Conservation (phyloP, 2,888 invertebrate genomes). For the Heliconius ethilla region DNA sequence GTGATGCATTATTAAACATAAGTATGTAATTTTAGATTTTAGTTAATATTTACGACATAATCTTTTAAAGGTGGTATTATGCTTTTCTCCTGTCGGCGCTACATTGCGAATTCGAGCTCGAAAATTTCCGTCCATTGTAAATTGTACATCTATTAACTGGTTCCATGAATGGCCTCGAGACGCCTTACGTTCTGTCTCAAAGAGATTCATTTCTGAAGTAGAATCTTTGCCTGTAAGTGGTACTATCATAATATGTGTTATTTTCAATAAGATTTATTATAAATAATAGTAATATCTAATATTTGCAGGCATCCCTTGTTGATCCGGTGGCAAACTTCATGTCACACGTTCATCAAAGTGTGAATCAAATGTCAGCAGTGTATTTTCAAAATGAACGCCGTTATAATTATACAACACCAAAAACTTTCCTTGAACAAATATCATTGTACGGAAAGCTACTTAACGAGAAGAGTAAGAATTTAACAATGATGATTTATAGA, state of each 20-base stretch:
- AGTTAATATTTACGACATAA: not conserved
- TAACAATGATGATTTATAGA: conserved; percentile 88
- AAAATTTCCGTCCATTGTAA: conserved; percentile 96
- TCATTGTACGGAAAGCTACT: conserved; percentile 89
- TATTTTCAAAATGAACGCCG: conserved; percentile 93
- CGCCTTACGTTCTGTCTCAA: conserved; percentile 94
- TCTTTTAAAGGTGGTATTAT: conserved; percentile 86
- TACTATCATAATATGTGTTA: not conserved
- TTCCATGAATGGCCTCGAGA: conserved; percentile 98
- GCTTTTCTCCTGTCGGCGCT: conserved; percentile 97
- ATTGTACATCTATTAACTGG: conserved; percentile 97
- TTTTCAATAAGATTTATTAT: not conserved
- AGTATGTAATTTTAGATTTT: not conserved
- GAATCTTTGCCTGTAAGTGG: conserved; percentile 85
- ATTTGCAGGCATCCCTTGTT: conserved; percentile 77
- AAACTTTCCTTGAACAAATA: conserved; percentile 96
- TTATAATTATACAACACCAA: conserved; percentile 98
- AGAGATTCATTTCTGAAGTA: conserved; percentile 89
- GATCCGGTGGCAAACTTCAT: conserved; percentile 90
- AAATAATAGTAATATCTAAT: not conserved
- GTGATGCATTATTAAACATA: not conserved
- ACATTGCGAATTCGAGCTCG: conserved; percentile 92
- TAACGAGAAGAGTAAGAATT: conserved; percentile 84
- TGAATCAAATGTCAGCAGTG: conserved; percentile 90
- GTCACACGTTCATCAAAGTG: conserved; percentile 94